Conservation (phyloP, 2,113 vertebrate species). For the Canis aureus region DNA sequence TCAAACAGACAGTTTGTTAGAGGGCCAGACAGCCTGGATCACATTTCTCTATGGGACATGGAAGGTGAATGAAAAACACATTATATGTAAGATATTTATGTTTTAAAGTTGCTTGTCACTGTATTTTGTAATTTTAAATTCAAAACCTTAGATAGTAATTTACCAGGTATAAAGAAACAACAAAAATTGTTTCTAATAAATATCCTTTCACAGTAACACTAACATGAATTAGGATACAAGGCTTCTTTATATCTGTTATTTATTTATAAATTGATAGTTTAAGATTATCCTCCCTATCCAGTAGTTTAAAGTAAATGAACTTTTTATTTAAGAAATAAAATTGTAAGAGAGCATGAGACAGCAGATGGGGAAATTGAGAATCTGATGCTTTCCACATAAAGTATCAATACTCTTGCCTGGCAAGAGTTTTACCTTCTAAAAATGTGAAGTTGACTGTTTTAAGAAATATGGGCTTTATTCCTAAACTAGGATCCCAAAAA, state of each 20-base stretch:
- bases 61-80: not conserved
- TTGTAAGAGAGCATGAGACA: not conserved
- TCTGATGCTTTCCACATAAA: not conserved
- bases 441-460: not conserved
- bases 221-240: not conserved
- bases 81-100: not conserved
- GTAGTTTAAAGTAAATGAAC: not conserved
- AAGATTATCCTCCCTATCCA: not conserved
- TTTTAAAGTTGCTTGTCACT: not conserved
- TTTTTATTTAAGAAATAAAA: not conserved
- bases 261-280: not conserved
- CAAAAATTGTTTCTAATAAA: not conserved
- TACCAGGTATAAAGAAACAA: not conserved
- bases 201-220: not conserved
- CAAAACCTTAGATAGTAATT: not conserved
- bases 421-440: constrained; percentile 13
- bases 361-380: not conserved
- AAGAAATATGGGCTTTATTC: not conserved
- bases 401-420: not conserved
- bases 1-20: not conserved
- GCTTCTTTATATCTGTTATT: not conserved
- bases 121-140: not conserved
- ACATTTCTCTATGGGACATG: not conserved
- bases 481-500: not conserved
- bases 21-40: not conserved